Base-by-base conservation (phyloP, 2,797 vertebrate species). In the Moxostoma hubbsi region DNA sequence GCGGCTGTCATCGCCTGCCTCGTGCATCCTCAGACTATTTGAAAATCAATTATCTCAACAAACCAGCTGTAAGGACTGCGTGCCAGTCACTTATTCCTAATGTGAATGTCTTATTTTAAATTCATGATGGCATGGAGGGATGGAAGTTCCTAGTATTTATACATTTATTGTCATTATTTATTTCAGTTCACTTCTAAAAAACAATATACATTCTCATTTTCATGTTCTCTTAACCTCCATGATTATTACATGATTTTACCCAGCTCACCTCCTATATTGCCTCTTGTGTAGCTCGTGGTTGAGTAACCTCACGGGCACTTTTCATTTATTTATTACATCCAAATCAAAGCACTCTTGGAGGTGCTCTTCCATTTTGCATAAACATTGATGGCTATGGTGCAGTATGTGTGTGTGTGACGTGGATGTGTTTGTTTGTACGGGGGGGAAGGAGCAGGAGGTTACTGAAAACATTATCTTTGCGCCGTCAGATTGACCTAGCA, bases 21-120 rank as follows among this genome's bases (percentile, higher is more conserved):
- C 87, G 88, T 90, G 89, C 91, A 85, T 95, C 94, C 95, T 96
- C 94, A 93, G 96, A 95, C 94, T 95, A 95, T 95, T 95, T 92
- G 93, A 94, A 96, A 98, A 96, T 97, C 96, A 96, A 96, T 96
- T 96, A 96, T 96, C 95, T 97, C 95, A 91, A 91, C 94, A 95
- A 96, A 96, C 93, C 95, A 94, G 94, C 92, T 95, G 95, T 94
- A 95, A 96, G 94, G 93, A 94, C 93, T 85, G 90, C 88, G 89
- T 88, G 93, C 94, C 95, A 96, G 93, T 92, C 95, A 94, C 96
- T 96, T 95, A 94, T 92, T 95, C 92, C 93, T 95, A 92, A 96
- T 96, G 95, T 93, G 94, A 97, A 95, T 94, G 95, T 95, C 94
- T 95, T 95, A 95, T 96, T 95, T 95, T 92, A 94, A 95, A 96